phyloP scores from a whole-genome alignment of 30 jellyfish, hydroid and myxozoan genomes.

The Cassiopea xamachana region DNA sequence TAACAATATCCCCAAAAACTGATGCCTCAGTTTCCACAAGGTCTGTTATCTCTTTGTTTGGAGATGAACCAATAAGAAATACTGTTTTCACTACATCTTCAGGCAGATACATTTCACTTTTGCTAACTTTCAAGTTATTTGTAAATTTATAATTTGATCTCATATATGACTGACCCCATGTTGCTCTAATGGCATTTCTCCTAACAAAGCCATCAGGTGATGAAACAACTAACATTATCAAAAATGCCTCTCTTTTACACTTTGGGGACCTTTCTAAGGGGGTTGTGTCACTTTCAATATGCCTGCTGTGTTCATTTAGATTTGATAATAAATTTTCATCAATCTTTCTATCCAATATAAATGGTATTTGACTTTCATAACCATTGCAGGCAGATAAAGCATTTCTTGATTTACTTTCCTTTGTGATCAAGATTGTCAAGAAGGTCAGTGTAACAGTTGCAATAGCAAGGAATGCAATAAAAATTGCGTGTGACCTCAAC shows the following conservation, averaged over 20 bases:
- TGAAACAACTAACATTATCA: conserved; percentile 70
- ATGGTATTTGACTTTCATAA: no score
- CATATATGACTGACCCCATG: conserved; percentile 74
- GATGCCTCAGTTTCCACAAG: conserved; percentile 67
- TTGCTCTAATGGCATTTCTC: conserved; percentile 76
- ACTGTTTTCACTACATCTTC: conserved; percentile 71
- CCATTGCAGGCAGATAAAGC: background rate
- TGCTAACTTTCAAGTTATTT: background rate
- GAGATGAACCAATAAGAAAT: conserved; percentile 72
- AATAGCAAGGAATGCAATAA: conserved; percentile 4
- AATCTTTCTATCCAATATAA: background rate
- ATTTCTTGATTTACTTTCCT: background rate
- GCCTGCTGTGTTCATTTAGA: conserved; percentile 23
- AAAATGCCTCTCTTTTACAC: conserved; percentile 67
- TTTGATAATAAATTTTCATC: conserved; percentile 22
- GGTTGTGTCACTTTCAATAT: conserved; percentile 70
- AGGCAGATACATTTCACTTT: conserved; percentile 12
- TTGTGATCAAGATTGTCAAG: conserved; percentile 16
- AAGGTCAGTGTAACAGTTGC: background rate
- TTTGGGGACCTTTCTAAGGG: conserved; percentile 79
- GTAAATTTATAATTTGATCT: conserved; percentile 20
- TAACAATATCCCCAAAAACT: conserved; percentile 79
- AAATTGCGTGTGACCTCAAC: background rate
- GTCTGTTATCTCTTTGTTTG: conserved; percentile 21
- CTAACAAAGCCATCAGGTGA: conserved; percentile 75